Evolutionary conservation across 2,797 vertebrate species (phyloP), one percentile per base, ranked within the genome.

Genomic region (Sebastes alutus): DNA sequence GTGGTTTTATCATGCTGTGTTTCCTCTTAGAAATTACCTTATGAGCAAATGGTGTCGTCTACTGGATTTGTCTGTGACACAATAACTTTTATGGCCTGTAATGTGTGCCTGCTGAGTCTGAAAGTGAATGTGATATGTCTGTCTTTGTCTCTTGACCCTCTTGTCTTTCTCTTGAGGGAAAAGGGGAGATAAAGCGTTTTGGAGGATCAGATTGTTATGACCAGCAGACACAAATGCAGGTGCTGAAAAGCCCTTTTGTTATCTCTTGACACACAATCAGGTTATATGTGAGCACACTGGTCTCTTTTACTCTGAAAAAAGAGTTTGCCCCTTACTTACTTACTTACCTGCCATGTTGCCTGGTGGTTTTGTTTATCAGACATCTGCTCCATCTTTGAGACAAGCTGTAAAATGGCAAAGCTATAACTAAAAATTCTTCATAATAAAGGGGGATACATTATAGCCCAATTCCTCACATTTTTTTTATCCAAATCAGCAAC

Each of bases 171-270:
- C 20, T 33, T 58, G 42, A 35, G 4, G 20, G n/a, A 20, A 68
- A 54, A 64, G 72, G 72, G 61, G 2, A 14, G 56, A 35, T 70
- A 9, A 61, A 61, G 2, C 5, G 1, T 55, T 59, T 27, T 22
- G 4, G 18, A 75, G 79, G 60, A 86, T 92, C 81, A 33, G 84
- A 92, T 83, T 10, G 2, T 49, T 52, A 68, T 80, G 70, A 54
- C 13, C 27, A 35, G 14, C 22, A 55, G 52, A 22, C 54, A 54
- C 11, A 33, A n/a, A 75, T 29, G 9, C 27, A 11, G 38, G 11
- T 2, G 1, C 9, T 77, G 7, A 78, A 62, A 69, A 68, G 42
- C 13, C 22, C 56, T 46, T 84, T 80, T 80, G 66, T 81, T n/a
- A 3, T 8, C 4, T 65, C 12, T 23, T 1, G 10, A 30, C 52